Evolutionary conservation across 2,797 vertebrate species (phyloP).

Genomic region (Octomys mimax): DNA sequence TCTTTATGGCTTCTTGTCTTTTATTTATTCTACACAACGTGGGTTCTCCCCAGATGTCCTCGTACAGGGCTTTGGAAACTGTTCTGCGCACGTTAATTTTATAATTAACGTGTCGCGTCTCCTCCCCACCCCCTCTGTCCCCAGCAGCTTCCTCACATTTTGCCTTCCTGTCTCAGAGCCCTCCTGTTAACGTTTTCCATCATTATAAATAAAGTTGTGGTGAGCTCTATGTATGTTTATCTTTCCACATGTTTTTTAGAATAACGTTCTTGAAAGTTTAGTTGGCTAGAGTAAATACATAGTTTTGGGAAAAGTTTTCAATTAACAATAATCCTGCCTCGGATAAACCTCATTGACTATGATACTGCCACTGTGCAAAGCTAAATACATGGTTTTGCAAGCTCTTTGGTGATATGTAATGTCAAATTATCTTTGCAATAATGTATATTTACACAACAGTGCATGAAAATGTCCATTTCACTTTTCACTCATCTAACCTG

Average conservation of each 20-base stretch:
- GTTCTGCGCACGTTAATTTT: not conserved
- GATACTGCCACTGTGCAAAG: no score
- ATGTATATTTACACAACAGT: not conserved
- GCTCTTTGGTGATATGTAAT: not conserved
- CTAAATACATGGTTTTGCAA: not conserved
- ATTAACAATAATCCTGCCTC: no score
- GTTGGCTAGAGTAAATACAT: slow-evolving; percentile 3
- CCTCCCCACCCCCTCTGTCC: not conserved
- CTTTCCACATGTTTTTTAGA: not conserved
- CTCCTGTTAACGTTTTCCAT: not conserved
- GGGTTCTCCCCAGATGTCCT: not conserved
- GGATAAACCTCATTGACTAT: no score
- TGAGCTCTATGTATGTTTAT: not conserved
- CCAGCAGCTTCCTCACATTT: not conserved
- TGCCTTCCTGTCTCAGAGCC: not conserved
- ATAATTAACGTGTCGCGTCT: fast-evolving
- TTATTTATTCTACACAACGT: not conserved
- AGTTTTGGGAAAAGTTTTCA: not conserved
- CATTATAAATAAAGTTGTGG: not conserved
- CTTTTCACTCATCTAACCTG: not conserved
- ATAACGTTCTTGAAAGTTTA: slow-evolving; percentile 18
- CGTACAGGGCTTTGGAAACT: not conserved
- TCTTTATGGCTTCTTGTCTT: not conserved
- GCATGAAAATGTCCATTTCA: not conserved
- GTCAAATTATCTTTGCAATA: not conserved